phyloP scores from a whole-genome alignment of 1,140 invertebrate genomes.

The Drosophila grimshawi region DNA sequence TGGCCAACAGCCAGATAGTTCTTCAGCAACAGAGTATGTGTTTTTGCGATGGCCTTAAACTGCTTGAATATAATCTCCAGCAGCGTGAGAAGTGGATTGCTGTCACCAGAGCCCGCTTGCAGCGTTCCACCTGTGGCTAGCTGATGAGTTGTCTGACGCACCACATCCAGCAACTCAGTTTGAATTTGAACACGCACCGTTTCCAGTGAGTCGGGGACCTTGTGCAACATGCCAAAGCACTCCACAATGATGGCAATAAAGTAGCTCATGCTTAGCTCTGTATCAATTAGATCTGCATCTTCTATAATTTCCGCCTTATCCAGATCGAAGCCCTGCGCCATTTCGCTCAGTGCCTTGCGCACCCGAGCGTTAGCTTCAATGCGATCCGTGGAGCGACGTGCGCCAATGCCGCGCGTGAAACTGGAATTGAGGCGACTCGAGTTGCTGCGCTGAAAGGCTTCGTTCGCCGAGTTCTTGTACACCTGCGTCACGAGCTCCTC shows the following conservation, averaged over 20 bases:
- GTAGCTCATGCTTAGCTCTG: conserved; percentile 89
- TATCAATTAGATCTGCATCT: conserved; percentile 87
- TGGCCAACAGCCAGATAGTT: conserved; percentile 87
- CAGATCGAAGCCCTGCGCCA: conserved; percentile 79
- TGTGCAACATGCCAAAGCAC: conserved; percentile 93
- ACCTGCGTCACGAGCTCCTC: conserved; percentile 91
- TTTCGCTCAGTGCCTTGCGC: conserved; percentile 84
- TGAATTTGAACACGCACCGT: conserved; percentile 93
- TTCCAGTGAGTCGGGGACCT: conserved; percentile 93
- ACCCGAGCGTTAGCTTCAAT: conserved; percentile 84
- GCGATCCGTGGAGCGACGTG: conserved; percentile 85
- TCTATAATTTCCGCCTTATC: conserved; percentile 86
- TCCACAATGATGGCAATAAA: conserved; percentile 94
- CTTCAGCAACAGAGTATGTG: conserved; percentile 88
- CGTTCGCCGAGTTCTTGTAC: conserved; percentile 88
- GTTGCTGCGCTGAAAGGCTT: conserved; percentile 87
- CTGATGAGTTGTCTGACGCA: conserved; percentile 90
- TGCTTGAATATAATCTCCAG: conserved; percentile 90
- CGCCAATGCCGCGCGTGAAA: conserved; percentile 86
- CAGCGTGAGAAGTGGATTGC: conserved; percentile 86
- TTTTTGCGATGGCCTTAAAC: conserved; percentile 89
- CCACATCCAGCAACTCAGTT: conserved; percentile 90
- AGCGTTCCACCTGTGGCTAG: conserved; percentile 86
- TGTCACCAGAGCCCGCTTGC: conserved; percentile 48
- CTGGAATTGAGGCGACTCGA: conserved; percentile 86